A percentile compares a stretch with the other conserved stretches of the same genome.
phyloP scores from a whole-genome alignment of 2,113 vertebrate species.

The Centropus unirufus region DNA sequence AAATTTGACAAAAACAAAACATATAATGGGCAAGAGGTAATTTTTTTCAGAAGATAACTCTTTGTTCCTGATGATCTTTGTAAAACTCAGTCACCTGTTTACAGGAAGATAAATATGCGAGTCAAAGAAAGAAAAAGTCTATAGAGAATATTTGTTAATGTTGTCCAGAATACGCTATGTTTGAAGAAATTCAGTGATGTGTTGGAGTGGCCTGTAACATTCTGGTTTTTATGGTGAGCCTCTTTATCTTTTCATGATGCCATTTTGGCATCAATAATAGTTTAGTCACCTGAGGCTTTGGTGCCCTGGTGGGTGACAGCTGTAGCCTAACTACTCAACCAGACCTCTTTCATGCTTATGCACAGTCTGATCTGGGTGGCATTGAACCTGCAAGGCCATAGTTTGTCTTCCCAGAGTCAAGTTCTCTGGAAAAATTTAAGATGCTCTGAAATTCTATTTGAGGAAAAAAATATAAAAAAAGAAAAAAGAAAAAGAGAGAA shows the following conservation, averaged over 20 bases:
- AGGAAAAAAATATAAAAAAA: not conserved
- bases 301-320: not conserved
- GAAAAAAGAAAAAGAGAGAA: not conserved
- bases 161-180: accelerated
- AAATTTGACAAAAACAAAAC: not conserved
- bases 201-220: not conserved
- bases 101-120: not conserved
- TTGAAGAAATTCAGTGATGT: not conserved
- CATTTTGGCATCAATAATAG: not conserved
- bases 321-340: not conserved
- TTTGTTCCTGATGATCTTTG: not conserved
- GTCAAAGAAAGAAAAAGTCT: not conserved
- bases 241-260: not conserved
- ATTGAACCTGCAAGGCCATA: not conserved
- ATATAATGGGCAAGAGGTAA: not conserved
- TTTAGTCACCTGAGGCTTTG: not conserved
- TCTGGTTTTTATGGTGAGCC: not conserved
- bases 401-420: not conserved
- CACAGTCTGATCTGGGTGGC: not conserved
- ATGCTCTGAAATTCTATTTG: not conserved
- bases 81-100: not conserved
- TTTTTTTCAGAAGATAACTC: not conserved
- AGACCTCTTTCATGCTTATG: not conserved
- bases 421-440: not conserved
- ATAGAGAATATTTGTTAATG: not conserved